Percentiles rank a stretch among this genome's conserved stretches.
Evolutionary conservation across 2,113 vertebrate species (phyloP).

Genomic region (Illadopsis cleaveri): DNA sequence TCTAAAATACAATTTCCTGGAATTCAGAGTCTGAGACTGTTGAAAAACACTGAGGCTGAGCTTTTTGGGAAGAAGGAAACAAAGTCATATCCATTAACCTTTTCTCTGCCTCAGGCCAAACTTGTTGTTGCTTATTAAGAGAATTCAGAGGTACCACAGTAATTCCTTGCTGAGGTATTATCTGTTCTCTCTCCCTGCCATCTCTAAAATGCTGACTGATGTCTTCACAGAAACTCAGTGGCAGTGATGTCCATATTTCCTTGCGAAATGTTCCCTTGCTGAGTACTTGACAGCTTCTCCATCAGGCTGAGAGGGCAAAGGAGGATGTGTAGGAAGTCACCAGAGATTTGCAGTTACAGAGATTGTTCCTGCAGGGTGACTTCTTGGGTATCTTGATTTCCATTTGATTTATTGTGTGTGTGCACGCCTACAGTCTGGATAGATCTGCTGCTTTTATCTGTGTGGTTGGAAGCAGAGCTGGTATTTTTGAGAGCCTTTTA

Average conservation of each 20-base stretch:
- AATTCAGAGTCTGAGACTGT: slow-evolving; percentile 10
- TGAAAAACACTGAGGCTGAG: not conserved
- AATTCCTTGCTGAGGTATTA: not conserved
- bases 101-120: not conserved
- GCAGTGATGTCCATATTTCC: not conserved
- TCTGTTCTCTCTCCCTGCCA: not conserved
- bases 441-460: not conserved
- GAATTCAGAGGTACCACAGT: not conserved
- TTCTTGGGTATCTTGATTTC: not conserved
- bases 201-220: not conserved
- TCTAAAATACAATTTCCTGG: not conserved
- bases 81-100: not conserved
- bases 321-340: not conserved
- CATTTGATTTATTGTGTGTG: not conserved
- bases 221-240: not conserved
- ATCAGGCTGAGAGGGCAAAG: not conserved
- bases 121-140: not conserved
- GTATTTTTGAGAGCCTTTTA: not conserved
- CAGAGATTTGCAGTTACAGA: not conserved
- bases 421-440: not conserved
- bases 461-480: not conserved
- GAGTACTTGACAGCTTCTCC: not conserved
- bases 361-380: not conserved
- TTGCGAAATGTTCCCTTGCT: not conserved
- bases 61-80: not conserved